phyloP scores from a whole-genome alignment of 2,113 vertebrate genomes.

The Eurystomus gularis region DNA sequence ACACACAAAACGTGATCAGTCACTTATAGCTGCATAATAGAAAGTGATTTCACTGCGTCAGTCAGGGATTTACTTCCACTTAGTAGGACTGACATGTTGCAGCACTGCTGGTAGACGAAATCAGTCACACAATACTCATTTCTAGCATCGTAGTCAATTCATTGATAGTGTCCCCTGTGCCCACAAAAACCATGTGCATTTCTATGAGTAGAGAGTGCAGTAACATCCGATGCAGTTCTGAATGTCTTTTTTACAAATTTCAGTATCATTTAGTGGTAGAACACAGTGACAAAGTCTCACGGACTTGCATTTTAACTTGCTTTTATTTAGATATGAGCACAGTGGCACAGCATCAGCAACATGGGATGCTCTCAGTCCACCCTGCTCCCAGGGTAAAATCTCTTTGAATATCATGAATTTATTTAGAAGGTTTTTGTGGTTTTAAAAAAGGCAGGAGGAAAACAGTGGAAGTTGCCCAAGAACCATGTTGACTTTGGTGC shows the following conservation, averaged over 20 bases:
- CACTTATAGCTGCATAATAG: background rate
- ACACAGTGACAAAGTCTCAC: background rate
- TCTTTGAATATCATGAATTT: background rate
- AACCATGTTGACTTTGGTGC: background rate
- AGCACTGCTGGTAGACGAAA: background rate
- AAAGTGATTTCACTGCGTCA: background rate
- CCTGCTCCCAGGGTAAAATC: background rate
- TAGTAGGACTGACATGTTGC: background rate
- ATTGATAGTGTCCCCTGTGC: background rate
- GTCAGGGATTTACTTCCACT: background rate
- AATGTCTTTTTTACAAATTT: background rate
- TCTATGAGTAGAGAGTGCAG: background rate
- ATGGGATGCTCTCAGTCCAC: rapidly evolving
- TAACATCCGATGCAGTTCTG: background rate
- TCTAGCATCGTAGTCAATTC: background rate
- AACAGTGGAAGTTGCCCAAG: background rate
- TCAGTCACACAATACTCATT: background rate
- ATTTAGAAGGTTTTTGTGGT: background rate
- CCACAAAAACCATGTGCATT: background rate
- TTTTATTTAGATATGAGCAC: background rate
- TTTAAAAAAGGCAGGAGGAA: background rate
- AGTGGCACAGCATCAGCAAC: background rate
- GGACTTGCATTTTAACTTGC: background rate
- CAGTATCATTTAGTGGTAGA: background rate
- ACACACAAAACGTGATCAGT: background rate